Base-by-base conservation (phyloP, 2,113 vertebrate genomes). In the Scomber japonicus region DNA sequence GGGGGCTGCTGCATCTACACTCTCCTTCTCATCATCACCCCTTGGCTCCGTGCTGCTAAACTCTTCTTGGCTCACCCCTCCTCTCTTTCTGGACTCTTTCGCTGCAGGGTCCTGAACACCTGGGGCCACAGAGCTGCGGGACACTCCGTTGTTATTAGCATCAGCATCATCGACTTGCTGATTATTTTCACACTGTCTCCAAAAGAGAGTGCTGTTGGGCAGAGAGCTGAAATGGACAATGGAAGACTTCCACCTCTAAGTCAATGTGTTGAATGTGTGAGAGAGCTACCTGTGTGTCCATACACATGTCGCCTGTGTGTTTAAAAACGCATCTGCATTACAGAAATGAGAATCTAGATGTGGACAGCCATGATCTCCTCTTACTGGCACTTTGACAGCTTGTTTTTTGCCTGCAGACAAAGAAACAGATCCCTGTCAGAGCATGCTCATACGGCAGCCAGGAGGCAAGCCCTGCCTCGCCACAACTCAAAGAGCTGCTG, bases 191-290 rank as follows among this genome's bases (percentile, higher is more conserved):
- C 48, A 1, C 45, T 6, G 44, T 60, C 77, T 76, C 85, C 88
- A 84, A 86, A 84, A 89, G 91, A 88, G 85, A 86, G 88, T 78
- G 91, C 87, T 86, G 82, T 86, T 79, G 79, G 83, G 82, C 80
- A 80, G 81, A 59, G 62, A 86, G 81, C 86, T 40, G 78, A 53
- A 50, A 63, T 11, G 61, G 73, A 79, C 82, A 77, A 73, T 51
- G 60, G 10, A 71, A 64, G 40, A 59, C 54, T 53, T 71, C 21
- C 10, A 24, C 66, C 50, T 57, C 49, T 60, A 11, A 11, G 40
- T 59, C 24, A n/a, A 11, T 67, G 63, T 30, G n/a, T 27, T 17
- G 13, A 5, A 27, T 30, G 49, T 21, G 65, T 40, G 16, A 11
- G 13, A 60, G 6, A 51, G 67, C 50, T 49, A 66, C 54, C 35